Conservation (phyloP, 2,113 vertebrate genomes). For the Garra rufa region DNA sequence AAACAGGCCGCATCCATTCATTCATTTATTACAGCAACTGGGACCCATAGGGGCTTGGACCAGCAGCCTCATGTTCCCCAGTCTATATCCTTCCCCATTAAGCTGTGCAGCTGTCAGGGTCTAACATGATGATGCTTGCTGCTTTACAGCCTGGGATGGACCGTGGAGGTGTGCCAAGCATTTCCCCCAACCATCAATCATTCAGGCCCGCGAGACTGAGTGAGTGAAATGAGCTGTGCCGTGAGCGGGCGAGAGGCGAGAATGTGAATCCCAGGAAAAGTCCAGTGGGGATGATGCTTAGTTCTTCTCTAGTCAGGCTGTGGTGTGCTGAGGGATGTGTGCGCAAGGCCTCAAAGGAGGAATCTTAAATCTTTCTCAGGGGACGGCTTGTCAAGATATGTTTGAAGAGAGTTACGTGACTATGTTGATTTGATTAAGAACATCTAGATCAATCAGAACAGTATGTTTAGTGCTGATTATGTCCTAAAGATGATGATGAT, state of each 20-base stretch:
- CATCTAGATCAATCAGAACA: not conserved
- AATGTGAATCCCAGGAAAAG: constrained; percentile 58
- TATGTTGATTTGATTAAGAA: not conserved
- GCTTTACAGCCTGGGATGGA: constrained; percentile 68
- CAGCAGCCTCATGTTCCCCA: constrained; percentile 67
- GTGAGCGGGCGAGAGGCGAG: constrained; percentile 52
- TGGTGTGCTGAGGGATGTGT: not conserved
- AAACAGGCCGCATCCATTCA: constrained; percentile 36
- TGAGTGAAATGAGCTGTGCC: constrained; percentile 66
- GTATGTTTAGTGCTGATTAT: not conserved
- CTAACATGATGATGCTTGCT: constrained; percentile 69
- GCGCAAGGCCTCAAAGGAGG: constrained; percentile 20
- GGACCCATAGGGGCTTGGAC: constrained; percentile 64
- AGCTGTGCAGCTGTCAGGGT: constrained; percentile 60
- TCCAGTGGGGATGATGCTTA: constrained; percentile 53
- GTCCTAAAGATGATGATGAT: not conserved
- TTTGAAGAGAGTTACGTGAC: not conserved
- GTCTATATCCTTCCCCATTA: constrained; percentile 74
- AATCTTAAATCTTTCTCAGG: not conserved
- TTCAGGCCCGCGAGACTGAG: constrained; percentile 53
- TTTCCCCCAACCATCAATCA: constrained; percentile 76
- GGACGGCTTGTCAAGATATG: not conserved
- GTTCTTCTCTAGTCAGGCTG: constrained; percentile 43
- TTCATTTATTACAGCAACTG: constrained; percentile 43
- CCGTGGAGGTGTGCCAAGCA: constrained; percentile 62